A percentile compares a stretch with the other conserved stretches of the same genome.
These are phyloP conservation scores for Lithophane socia DNA, from an alignment of 2,888 invertebrate species.

Conservation along the genomic window DNA sequence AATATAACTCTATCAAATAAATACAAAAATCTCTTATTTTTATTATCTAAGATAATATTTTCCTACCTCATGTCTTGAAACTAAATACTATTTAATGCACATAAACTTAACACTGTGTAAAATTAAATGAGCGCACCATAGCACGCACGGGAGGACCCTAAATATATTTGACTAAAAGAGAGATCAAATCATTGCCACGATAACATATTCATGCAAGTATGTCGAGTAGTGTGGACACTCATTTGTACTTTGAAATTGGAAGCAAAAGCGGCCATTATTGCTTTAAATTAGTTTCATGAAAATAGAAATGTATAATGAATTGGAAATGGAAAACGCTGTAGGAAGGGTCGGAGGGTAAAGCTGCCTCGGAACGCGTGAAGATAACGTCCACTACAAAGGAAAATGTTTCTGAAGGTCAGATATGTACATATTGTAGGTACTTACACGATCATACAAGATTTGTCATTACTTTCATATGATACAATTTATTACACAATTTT, in stretches of 20 bases:
- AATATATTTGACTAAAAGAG: constrained; percentile 93
- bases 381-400: constrained; percentile 42
- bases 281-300: constrained; percentile 58
- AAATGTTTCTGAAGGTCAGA: constrained; percentile 48
- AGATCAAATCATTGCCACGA: constrained; percentile 94
- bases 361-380: constrained; percentile 55
- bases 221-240: constrained; percentile 75
- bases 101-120: constrained; percentile 82
- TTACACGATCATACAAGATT: constrained; percentile 72
- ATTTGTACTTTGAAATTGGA: constrained; percentile 86
- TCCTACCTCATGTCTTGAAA: constrained; percentile 89
- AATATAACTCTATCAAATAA: constrained; percentile 90
- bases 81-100: constrained; percentile 85
- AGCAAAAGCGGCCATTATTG: constrained; percentile 71
- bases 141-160: constrained; percentile 84
- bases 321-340: constrained; percentile 45
- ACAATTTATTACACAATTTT: constrained; percentile 74
- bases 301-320: constrained; percentile 47
- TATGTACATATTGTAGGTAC: constrained; percentile 69
- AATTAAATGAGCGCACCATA: constrained; percentile 77
- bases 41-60: constrained; percentile 90
- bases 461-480: constrained; percentile 69
- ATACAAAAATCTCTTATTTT: constrained; percentile 89
- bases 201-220: constrained; percentile 80
- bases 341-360: constrained; percentile 50